Evolutionary conservation across 2,797 vertebrate genomes (phyloP).

Genomic region (Mus minutoides): DNA sequence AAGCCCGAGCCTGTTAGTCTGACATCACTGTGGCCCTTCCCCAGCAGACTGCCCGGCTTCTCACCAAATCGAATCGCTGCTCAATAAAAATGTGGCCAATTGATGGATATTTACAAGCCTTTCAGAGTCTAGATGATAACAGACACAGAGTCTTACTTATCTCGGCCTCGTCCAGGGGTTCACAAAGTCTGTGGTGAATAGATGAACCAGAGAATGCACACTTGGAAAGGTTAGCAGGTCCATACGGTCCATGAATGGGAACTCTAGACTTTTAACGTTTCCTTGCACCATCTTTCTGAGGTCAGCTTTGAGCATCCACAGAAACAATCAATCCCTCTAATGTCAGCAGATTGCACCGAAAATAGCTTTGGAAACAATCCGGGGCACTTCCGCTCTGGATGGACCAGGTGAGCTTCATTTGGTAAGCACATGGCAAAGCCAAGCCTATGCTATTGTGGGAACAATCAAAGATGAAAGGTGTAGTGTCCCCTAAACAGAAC

Average conservation of each 20-base stretch:
- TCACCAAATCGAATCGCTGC: neutral
- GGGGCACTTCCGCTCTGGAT: neutral
- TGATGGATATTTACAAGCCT: neutral
- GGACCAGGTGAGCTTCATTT: neutral
- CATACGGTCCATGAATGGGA: neutral
- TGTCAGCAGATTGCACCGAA: neutral
- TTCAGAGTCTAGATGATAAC: neutral
- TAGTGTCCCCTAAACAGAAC: slow-evolving; percentile 63
- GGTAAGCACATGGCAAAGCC: slow-evolving; percentile 18
- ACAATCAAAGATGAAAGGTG: slow-evolving; percentile 68
- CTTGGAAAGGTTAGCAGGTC: neutral
- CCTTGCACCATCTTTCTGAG: neutral
- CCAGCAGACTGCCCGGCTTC: neutral
- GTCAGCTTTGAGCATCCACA: neutral
- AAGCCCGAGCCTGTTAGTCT: neutral
- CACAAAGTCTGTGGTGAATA: neutral
- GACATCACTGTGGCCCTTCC: accelerated
- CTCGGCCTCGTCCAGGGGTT: neutral
- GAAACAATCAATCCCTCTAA: neutral
- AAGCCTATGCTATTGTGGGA: slow-evolving; percentile 57
- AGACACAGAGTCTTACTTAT: neutral
- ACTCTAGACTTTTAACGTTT: neutral
- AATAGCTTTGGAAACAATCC: neutral
- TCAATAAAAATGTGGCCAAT: neutral
- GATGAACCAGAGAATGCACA: neutral